Base-by-base conservation (phyloP, 2,888 invertebrate genomes). In the Ditula angustiorana region DNA sequence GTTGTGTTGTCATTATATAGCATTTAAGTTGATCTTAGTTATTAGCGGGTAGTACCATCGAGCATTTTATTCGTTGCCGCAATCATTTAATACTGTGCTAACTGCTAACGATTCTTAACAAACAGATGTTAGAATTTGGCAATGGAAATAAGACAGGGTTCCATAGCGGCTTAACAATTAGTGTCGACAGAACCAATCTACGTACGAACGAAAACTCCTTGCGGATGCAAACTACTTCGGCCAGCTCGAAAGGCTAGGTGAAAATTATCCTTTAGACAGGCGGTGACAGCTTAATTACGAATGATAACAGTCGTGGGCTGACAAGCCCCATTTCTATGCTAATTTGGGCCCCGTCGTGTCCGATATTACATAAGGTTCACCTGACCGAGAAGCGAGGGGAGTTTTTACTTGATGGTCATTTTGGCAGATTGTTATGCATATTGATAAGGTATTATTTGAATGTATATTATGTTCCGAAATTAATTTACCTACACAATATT, bases 221-320 rank as follows among this genome's bases (percentile, higher is more conserved):
- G n/a, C n/a, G 33, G 16, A 7, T 10, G 16, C 7, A 37, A 16
- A 19, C 41, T 41, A 19, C 19, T 41, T 19, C 41, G 7, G 33
- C 13, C 21, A 35, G 30, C 33, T n/a, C 23, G 35, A 33, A 4
- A 53, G 53, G 21, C 24, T 24, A 24, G 58, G 47, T 47, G 58
- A 58, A 58, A 58, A 58, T 58, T 58, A 58, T 58, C 47, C 33
- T 23, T 47, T 10, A 35, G 46, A 47, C 58, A 58, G 24, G 33
- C 58, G 47, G 47, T 58, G 58, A 58, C 58, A 58, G 58, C 47
- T 58, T 58, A 58, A 47, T 58, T 47, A 58, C 58, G 33, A 47
- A 26, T 35, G 58, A 58, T 58, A 58, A 58, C 58, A 58, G 33
- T 58, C 13, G 47, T 44, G 33, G 46, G 33, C 47, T 47, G 47